Conservation (phyloP, 1,140 invertebrate species). For the Bombus waltoni region DNA sequence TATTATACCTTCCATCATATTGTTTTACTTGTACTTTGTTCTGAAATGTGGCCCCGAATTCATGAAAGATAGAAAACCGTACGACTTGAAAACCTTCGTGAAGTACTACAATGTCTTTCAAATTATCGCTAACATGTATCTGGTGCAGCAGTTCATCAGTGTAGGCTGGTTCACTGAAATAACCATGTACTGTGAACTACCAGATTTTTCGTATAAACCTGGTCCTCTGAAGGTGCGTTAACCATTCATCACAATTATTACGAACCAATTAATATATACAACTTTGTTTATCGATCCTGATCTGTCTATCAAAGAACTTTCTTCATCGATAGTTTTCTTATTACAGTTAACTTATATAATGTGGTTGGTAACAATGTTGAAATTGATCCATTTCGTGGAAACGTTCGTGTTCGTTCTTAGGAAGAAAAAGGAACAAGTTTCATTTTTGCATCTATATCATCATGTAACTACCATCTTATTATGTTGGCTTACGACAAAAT, state of each 20-base stretch:
- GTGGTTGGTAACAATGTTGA: constrained; percentile 64
- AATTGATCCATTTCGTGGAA: constrained; percentile 75
- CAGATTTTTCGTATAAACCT: constrained; percentile 31
- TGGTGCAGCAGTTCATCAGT: constrained; percentile 77
- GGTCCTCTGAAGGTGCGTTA: constrained; percentile 23
- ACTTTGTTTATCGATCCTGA: too few species aligned
- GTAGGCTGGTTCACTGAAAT: constrained; percentile 61
- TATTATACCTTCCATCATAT: constrained; percentile 23
- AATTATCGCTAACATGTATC: constrained; percentile 81
- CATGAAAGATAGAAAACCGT: constrained; percentile 86
- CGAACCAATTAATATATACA: too few species aligned
- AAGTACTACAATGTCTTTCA: constrained; percentile 86
- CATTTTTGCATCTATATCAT: constrained; percentile 88
- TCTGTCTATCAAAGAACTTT: neutral
- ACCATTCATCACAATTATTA: too few species aligned
- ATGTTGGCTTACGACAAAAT: constrained; percentile 64
- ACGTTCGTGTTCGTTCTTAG: constrained; percentile 86
- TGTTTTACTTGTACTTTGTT: constrained; percentile 81
- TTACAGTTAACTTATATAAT: neutral
- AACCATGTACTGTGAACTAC: constrained; percentile 67
- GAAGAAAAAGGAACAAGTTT: constrained; percentile 87
- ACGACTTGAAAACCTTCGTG: constrained; percentile 84
- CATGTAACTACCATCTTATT: constrained; percentile 85
- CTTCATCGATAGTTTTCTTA: neutral
- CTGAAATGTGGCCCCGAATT: constrained; percentile 82